Evolutionary conservation across 2,113 vertebrate species (phyloP), one percentile per base, ranked within the genome.

Genomic region (Thalassarche chlororhynchos): DNA sequence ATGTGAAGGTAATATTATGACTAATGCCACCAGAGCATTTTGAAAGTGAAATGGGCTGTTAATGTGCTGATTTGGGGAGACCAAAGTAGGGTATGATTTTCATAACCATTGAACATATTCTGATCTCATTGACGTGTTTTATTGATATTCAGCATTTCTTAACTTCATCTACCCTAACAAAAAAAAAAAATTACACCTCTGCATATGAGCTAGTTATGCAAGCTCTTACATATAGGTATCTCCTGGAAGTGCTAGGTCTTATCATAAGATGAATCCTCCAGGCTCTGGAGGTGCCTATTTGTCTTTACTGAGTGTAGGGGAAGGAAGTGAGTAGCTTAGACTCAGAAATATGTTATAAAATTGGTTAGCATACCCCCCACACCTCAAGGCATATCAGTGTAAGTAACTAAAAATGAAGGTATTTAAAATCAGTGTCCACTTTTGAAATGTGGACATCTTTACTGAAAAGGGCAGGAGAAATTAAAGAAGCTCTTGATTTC

Each of bases 351-450:
- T 7, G 1, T 52, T 49, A 29, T 26, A 32, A 54, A 75, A 66
- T 29, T 52, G 8, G 3, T 66, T 70, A 92, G 1, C 15, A 70
- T 46, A 38, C 1, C 2, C 7, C 3, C 6, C 10, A 2, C 7
- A 17, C 2, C 8, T 10, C 21, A 7, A 18, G 7, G 5, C 23
- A 10, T 61, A 66, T 36, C 6, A 42, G 21, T 24, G 9, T 52
- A 55, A 75, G 8, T 55, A 60, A 51, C 12, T 47, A 36, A 87
- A 87, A 75, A 66, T 31, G 0, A 54, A 74, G 20, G 1, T 36
- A 65, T 58, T 93, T 70, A 49, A 90, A 85, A 70, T 34, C 34
- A 70, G 19, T 10, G 12, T 32, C 25, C 9, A 19, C 3, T 90
- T 87, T 57, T 46, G 31, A 75, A 90, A 87, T 54, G 24, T 58